Percentiles rank a stretch among this genome's conserved stretches.
phyloP scores from a whole-genome alignment of 2,888 invertebrate genomes.

The Polia nebulosa region DNA sequence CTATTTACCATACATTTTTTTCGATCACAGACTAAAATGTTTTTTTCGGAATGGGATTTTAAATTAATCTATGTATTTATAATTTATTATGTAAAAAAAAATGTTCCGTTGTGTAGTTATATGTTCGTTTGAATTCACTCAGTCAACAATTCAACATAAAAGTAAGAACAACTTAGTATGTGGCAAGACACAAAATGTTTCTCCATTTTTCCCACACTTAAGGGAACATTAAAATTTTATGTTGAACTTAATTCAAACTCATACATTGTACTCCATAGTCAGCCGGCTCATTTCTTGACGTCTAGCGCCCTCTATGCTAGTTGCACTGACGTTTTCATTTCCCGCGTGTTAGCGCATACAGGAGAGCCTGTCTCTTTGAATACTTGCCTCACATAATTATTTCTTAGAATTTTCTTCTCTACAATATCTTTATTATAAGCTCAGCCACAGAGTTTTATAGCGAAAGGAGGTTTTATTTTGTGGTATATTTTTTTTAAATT shows the following conservation, averaged over 20 bases:
- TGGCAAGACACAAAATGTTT: not conserved
- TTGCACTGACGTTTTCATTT: constrained; percentile 80
- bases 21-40: not conserved
- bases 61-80: too few relatives aligned
- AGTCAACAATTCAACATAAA: not conserved
- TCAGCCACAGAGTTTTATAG: constrained; percentile 13
- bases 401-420: constrained; percentile 56
- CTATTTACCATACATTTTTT: not conserved
- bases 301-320: constrained; percentile 51
- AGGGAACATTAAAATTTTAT: constrained; percentile 11
- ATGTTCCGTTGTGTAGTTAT: not conserved
- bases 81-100: too few relatives aligned
- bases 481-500: too few relatives aligned
- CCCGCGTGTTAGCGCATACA: constrained; percentile 74
- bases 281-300: constrained; percentile 30
- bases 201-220: not conserved
- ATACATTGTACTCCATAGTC: constrained; percentile 23
- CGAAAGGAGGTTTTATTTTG: constrained; percentile 11
- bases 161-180: not conserved
- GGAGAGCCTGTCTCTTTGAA: constrained; percentile 74
- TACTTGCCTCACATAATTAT: constrained; percentile 68
- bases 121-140: not conserved
- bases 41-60: not conserved
- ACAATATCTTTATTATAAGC: constrained; percentile 48
- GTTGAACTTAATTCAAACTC: constrained; percentile 22